Conservation (phyloP, 2,888 invertebrate genomes). For the Agyllia agylla region DNA sequence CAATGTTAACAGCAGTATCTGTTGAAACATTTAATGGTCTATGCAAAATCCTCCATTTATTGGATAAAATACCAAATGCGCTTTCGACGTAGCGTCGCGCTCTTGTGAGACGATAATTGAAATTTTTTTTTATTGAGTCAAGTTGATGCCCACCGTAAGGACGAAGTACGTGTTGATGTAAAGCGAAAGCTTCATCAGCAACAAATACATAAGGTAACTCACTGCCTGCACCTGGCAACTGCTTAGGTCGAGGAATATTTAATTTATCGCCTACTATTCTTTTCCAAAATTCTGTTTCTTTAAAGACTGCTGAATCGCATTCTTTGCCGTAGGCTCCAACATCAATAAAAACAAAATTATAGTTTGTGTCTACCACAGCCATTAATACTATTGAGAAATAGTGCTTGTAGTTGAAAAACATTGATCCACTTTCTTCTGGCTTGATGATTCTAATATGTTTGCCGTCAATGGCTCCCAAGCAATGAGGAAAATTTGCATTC, state of each 20-base stretch:
- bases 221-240: constrained; percentile 52
- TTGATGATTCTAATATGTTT: neutral
- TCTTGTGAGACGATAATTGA: neutral
- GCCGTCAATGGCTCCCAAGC: neutral
- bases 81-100: constrained; percentile 1
- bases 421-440: constrained; percentile 58
- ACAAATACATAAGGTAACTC: constrained; percentile 71
- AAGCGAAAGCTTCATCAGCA: constrained; percentile 72
- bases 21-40: constrained; percentile 18
- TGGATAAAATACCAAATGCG: constrained; percentile 5
- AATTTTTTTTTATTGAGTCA: neutral
- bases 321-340: neutral
- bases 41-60: neutral
- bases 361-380: neutral
- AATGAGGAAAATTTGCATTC: neutral
- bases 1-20: constrained; percentile 66
- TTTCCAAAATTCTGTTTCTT: constrained; percentile 73
- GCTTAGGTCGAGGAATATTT: constrained; percentile 60
- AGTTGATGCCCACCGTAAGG: neutral
- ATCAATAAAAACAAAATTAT: constrained; percentile 4
- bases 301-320: constrained; percentile 62
- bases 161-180: constrained; percentile 52
- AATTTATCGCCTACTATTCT: constrained; percentile 53
- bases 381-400: constrained; percentile 59
- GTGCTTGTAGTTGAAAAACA: constrained; percentile 68